Evolutionary conservation across 2,888 invertebrate genomes (phyloP), one percentile per base, ranked within the genome.

Genomic region (Sarcophaga variegata): DNA sequence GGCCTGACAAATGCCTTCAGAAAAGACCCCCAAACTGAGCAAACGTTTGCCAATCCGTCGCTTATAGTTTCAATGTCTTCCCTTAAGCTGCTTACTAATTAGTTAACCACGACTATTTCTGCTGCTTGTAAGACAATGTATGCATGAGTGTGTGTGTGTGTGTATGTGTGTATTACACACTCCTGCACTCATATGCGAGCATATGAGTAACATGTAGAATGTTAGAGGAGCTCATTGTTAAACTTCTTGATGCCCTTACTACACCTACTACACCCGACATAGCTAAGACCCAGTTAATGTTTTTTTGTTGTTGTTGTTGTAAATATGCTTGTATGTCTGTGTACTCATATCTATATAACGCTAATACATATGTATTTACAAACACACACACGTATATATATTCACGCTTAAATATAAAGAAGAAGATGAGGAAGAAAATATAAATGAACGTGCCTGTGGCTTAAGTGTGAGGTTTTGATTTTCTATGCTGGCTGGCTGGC

Each of bases 381-480:
- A 22, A 49, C 45, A 72, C 14, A 17, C 6, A n/a, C 14, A 78
- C 49, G 60, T 17, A 45, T 59, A 54, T 5, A 66, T 10, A 60
- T 60, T 17, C 20, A 10, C 45, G 63, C 72, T 72, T 69, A 69
- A 81, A 74, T 80, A 63, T 75, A 81, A 75, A 37, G 37, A 37
- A 37, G 37, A 37, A 37, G 37, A 37, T 10, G 2, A 10, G 8
- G 83, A 87, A 81, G 84, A 75, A 87, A 81, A 84, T 83, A 87
- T 75, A 83, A 87, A 81, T 84, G 81, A 87, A 81, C 79, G 87
- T 87, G 83, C 81, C 81, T 87, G 87, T 78, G 83, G 81, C 75
- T 79, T 79, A 63, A 78, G 79, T 47, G 64, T 81, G 86, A 72
- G 85, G 84, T 70, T 66, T 77, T 83, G 86, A 79, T 83, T 76